A percentile compares a stretch with the other conserved stretches of the same genome.
Evolutionary conservation across 2,888 invertebrate genomes (phyloP).

Genomic region (Dasypolia templi): DNA sequence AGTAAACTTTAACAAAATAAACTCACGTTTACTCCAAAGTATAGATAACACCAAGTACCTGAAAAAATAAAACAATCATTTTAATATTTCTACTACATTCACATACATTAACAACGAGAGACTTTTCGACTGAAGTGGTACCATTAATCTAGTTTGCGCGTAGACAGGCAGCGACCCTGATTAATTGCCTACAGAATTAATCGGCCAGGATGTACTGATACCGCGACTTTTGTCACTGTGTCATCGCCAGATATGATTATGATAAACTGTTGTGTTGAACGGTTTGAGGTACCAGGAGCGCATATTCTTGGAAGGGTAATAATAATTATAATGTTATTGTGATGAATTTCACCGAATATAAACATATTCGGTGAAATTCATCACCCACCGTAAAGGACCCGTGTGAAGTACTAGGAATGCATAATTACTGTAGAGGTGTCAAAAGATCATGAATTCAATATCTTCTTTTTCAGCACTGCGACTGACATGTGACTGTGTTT

Average conservation of each 20-base stretch:
- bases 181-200: constrained; percentile 67
- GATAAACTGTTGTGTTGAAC: constrained; percentile 38
- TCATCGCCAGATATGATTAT: constrained; percentile 62
- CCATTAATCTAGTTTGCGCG: constrained; percentile 51
- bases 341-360: neutral
- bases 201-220: constrained; percentile 50
- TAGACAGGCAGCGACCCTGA: constrained; percentile 57
- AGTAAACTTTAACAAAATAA: neutral
- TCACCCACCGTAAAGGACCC: no score
- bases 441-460: neutral
- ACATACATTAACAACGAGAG: constrained; percentile 19
- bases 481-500: neutral
- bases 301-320: neutral
- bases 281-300: constrained; percentile 19
- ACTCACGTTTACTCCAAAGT: constrained; percentile 23
- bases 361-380: no score
- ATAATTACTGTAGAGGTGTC: neutral
- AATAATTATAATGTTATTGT: constrained; percentile 7
- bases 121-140: constrained; percentile 35
- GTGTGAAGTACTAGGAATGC: constrained; percentile 1
- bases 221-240: constrained; percentile 54
- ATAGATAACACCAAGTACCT: constrained; percentile 31
- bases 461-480: neutral
- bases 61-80: constrained; percentile 26
- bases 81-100: constrained; percentile 26